Conservation (phyloP, 2,797 vertebrate species). For the Kryptolebias ocellatus region DNA sequence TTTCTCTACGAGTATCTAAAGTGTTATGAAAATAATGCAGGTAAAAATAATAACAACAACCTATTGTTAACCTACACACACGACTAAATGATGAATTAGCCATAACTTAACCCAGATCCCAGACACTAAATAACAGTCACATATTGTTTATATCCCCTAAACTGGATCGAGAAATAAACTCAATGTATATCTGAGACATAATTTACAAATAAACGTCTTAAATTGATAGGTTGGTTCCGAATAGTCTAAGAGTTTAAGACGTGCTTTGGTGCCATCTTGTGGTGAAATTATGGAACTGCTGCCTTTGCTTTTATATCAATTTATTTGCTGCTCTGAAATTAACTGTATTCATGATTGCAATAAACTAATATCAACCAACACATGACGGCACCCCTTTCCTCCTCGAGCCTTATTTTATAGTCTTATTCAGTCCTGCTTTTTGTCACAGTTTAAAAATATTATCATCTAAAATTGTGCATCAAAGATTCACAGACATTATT, state of each 20-base stretch:
- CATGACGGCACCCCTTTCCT: too few relatives aligned
- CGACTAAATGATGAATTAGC: too few relatives aligned
- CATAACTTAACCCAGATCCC: too few relatives aligned
- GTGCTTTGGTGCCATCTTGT: constrained; percentile 19
- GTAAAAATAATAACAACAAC: too few relatives aligned
- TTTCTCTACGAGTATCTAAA: too few relatives aligned
- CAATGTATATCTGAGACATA: background rate
- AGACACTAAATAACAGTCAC: too few relatives aligned
- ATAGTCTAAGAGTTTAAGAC: background rate
- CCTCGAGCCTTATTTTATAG: background rate
- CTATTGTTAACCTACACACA: too few relatives aligned
- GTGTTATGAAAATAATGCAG: too few relatives aligned
- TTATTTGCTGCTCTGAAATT: background rate
- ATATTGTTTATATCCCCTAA: too few relatives aligned
- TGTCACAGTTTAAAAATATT: background rate
- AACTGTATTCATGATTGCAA: background rate
- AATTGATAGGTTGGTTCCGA: background rate
- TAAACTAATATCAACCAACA: background rate
- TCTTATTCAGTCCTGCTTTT: too few relatives aligned
- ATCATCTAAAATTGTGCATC: background rate
- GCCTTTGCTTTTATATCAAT: background rate
- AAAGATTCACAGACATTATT: background rate
- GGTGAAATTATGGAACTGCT: constrained; percentile 18
- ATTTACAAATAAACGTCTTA: too few relatives aligned
- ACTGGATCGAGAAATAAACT: too few relatives aligned